These are phyloP conservation scores for Microplitis manilae DNA, from an alignment of 2,888 invertebrate species.

Conservation along the genomic window DNA sequence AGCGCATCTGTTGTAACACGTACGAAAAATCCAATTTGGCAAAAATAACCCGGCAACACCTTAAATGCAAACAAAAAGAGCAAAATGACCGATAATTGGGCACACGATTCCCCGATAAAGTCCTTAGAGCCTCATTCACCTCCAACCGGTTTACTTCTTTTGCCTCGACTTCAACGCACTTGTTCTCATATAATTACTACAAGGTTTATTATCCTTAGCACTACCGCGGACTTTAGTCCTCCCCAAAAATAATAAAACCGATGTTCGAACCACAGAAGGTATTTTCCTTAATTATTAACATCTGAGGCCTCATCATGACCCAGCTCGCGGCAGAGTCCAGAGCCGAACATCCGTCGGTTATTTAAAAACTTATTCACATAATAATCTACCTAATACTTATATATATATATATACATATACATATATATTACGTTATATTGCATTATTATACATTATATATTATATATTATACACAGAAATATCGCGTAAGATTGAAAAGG, in stretches of 20 bases:
- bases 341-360: slow-evolving; percentile 55
- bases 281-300: slow-evolving; percentile 26
- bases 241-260: background rate
- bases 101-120: background rate
- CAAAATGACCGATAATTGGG: slow-evolving; percentile 3
- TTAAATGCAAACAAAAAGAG: background rate
- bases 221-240: no score
- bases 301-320: slow-evolving; percentile 51
- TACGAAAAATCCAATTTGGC: no score
- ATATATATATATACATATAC: slow-evolving; percentile 55
- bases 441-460: no score
- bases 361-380: slow-evolving; percentile 51
- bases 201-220: slow-evolving; percentile 7
- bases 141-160: slow-evolving; percentile 9
- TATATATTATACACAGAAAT: no score
- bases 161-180: background rate
- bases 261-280: background rate
- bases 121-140: slow-evolving; percentile 5
- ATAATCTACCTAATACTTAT: slow-evolving; percentile 50
- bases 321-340: slow-evolving; percentile 57
- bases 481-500: slow-evolving; percentile 20
- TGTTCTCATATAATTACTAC: slow-evolving; percentile 12
- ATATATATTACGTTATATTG: no score
- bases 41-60: no score
- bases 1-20: background rate